Percentiles rank a stretch among this genome's conserved stretches.
Conservation (phyloP, 2,797 vertebrate species). For the Dendrocincla fuliginosa region DNA sequence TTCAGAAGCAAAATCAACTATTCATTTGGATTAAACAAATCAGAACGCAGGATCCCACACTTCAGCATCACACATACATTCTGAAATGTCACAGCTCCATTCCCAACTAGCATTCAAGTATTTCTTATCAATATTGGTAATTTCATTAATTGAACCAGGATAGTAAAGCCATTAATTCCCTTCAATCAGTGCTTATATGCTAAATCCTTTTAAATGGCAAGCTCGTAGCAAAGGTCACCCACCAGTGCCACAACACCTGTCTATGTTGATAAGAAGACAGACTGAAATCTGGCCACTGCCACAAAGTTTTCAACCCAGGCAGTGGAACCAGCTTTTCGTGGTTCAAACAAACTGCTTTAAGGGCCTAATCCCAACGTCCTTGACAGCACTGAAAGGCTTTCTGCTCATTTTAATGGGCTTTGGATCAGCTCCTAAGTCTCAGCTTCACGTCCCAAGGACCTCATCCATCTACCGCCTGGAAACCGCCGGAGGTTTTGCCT, state of each 20-base stretch:
- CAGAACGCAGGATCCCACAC: rapidly evolving
- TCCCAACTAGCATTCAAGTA: neutral
- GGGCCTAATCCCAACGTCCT: neutral
- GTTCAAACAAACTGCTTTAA: neutral
- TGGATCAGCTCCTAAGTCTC: neutral
- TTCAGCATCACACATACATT: rapidly evolving
- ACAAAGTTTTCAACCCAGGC: neutral
- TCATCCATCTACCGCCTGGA: neutral
- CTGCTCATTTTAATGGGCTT: neutral
- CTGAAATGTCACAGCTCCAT: neutral
- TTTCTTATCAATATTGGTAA: neutral
- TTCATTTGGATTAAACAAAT: neutral
- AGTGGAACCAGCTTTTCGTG: neutral
- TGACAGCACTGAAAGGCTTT: neutral
- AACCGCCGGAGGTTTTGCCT: neutral
- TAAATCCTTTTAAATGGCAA: neutral
- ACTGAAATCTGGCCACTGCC: neutral
- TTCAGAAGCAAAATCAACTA: neutral
- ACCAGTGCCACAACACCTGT: rapidly evolving
- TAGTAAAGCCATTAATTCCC: neutral
- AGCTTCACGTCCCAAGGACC: neutral
- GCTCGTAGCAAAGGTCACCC: neutral
- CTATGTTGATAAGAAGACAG: neutral
- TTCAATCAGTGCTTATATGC: neutral
- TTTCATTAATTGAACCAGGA: neutral